A percentile compares a stretch with the other conserved stretches of the same genome.
Evolutionary conservation across 2,797 vertebrate species (phyloP).

Genomic region (Peromyscus attwateri): DNA sequence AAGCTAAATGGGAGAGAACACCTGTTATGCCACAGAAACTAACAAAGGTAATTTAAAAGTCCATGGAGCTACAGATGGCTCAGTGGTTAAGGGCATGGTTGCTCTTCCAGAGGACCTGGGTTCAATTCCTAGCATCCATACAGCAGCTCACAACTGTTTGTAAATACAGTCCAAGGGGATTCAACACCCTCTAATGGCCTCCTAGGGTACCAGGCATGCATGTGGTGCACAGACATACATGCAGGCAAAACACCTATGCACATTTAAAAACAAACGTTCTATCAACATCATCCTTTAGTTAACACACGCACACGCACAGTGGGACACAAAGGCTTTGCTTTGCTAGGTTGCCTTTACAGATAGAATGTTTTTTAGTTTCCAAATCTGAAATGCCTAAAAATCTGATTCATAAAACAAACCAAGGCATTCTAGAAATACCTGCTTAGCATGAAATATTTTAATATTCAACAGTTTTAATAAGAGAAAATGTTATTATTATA

Average conservation of each 20-base stretch:
- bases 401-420: not conserved
- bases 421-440: slow-evolving; percentile 10
- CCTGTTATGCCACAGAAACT: slow-evolving; percentile 5
- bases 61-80: not conserved
- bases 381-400: not conserved
- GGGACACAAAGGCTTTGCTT: not conserved
- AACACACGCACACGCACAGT: not conserved
- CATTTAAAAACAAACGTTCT: not conserved
- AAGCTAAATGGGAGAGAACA: slow-evolving; percentile 89
- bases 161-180: not conserved
- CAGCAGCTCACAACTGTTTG: not conserved
- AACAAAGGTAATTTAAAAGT: slow-evolving; percentile 3
- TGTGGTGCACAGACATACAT: not conserved
- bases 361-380: not conserved
- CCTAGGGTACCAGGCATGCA: not conserved
- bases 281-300: not conserved
- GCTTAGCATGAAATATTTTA: not conserved
- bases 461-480: not conserved
- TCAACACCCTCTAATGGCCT: not conserved
- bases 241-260: not conserved
- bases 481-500: slow-evolving; percentile 4
- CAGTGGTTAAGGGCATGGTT: not conserved
- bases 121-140: not conserved
- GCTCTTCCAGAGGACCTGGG: not conserved
- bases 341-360: not conserved